Conservation (phyloP, 2,888 invertebrate species). For the Perizoma affinitatum region DNA sequence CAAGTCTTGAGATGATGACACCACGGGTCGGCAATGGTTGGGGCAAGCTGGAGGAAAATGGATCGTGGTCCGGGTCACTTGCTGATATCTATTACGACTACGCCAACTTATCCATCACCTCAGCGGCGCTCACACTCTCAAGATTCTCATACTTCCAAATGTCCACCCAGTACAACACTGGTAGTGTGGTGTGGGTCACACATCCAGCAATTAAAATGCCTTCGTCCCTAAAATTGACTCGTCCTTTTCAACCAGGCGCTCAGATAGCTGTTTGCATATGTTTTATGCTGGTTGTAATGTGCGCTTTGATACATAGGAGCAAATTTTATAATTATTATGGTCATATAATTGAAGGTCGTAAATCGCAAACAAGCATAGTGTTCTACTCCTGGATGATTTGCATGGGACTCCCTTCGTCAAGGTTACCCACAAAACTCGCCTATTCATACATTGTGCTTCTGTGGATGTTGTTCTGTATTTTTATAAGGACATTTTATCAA, state of each 20-base stretch:
- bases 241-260: slow-evolving; percentile 55
- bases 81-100: slow-evolving; percentile 61
- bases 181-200: slow-evolving; percentile 61
- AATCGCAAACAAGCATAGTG: slow-evolving; percentile 46
- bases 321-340: slow-evolving; percentile 37
- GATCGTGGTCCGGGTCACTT: slow-evolving; percentile 69
- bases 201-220: slow-evolving; percentile 56
- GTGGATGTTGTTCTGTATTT: slow-evolving; percentile 69
- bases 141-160: slow-evolving; percentile 62
- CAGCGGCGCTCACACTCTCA: slow-evolving; percentile 57
- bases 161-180: slow-evolving; percentile 54
- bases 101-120: slow-evolving; percentile 73
- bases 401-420: slow-evolving; percentile 61
- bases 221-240: slow-evolving; percentile 62
- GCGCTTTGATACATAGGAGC: slow-evolving; percentile 50
- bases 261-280: slow-evolving; percentile 54
- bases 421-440: slow-evolving; percentile 54
- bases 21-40: slow-evolving; percentile 61
- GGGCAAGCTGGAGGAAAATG: slow-evolving; percentile 59
- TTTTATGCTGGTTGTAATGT: slow-evolving; percentile 53
- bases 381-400: slow-evolving; percentile 66
- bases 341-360: slow-evolving; percentile 29
- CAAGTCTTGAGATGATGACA: slow-evolving; percentile 56
- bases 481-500: slow-evolving; percentile 71
- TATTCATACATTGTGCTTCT: slow-evolving; percentile 53